Evolutionary conservation across 2,797 vertebrate species (phyloP).

Genomic region (Aselliscus stoliczkanus): DNA sequence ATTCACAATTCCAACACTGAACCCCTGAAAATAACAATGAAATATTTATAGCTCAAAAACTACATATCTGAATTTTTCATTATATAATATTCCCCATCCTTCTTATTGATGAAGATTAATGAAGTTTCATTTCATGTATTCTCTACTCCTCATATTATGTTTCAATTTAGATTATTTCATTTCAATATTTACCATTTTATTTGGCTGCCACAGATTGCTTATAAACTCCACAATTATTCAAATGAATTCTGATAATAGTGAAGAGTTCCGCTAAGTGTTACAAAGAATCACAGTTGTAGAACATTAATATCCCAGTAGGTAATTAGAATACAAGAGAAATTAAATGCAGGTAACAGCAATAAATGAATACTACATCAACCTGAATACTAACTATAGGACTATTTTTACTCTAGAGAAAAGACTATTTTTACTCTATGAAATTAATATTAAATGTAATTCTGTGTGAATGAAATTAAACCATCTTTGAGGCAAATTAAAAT

Average conservation of each 20-base stretch:
- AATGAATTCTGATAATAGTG: slow-evolving; percentile 3
- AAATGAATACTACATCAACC: neutral
- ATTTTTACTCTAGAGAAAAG: slow-evolving; percentile 2
- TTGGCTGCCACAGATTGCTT: neutral
- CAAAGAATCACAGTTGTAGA: slow-evolving; percentile 1
- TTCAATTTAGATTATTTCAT: neutral
- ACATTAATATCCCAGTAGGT: slow-evolving; percentile 32
- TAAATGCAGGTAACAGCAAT: neutral
- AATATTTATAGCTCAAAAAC: neutral
- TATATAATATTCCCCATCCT: neutral
- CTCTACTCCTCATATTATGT: neutral
- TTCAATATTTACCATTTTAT: slow-evolving; percentile 12
- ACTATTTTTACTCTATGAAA: slow-evolving; percentile 9
- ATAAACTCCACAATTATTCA: neutral
- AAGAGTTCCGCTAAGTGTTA: slow-evolving; percentile 32
- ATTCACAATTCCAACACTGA: neutral
- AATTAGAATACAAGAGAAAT: slow-evolving; percentile 46
- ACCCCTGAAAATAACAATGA: neutral
- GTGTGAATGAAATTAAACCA: neutral
- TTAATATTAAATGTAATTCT: slow-evolving; percentile 11
- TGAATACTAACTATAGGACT: neutral
- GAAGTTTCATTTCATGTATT: slow-evolving; percentile 13
- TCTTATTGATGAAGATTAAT: neutral
- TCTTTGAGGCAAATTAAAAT: neutral
- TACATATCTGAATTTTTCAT: neutral